Evolutionary conservation across 2,888 invertebrate genomes (phyloP).

Genomic region (Pristionchus fissidentatus): DNA sequence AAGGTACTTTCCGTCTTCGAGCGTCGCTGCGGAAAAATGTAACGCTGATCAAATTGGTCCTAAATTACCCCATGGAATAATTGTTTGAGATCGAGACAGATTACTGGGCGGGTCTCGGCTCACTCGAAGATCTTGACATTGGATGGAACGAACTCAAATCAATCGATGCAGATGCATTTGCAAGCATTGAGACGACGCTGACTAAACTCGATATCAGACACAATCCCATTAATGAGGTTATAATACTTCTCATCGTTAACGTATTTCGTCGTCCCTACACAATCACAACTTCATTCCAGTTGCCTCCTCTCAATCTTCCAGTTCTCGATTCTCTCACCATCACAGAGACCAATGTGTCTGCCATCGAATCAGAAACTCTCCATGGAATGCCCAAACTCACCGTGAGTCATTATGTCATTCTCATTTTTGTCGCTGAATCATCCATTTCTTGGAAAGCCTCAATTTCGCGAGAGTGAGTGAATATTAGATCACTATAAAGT

Average conservation of each 20-base stretch:
- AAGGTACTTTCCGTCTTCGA: neutral
- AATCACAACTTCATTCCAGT: neutral
- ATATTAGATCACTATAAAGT: no score
- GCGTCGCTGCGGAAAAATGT: neutral
- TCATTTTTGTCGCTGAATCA: neutral
- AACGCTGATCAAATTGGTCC: neutral
- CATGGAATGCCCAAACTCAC: conserved; percentile 58
- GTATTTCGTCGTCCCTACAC: neutral
- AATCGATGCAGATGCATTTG: conserved; percentile 62
- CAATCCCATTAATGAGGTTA: conserved; percentile 58
- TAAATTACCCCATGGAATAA: neutral
- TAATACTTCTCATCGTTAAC: neutral
- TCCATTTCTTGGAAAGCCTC: no score
- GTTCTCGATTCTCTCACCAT: conserved; percentile 11
- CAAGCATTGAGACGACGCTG: conserved; percentile 57
- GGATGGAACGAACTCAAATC: conserved; percentile 80
- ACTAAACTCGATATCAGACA: conserved; percentile 62
- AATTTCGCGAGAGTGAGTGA: conserved; percentile 80
- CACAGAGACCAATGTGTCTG: conserved; percentile 50
- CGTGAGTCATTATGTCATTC: conserved; percentile 48
- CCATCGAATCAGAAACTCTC: conserved; percentile 57
- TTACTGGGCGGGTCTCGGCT: conserved; percentile 88
- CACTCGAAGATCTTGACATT: conserved; percentile 87
- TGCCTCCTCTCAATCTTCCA: conserved; percentile 27
- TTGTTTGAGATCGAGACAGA: conserved; percentile 81